Evolutionary conservation across 2,888 invertebrate species (phyloP).

Genomic region (Dynastes grantii): DNA sequence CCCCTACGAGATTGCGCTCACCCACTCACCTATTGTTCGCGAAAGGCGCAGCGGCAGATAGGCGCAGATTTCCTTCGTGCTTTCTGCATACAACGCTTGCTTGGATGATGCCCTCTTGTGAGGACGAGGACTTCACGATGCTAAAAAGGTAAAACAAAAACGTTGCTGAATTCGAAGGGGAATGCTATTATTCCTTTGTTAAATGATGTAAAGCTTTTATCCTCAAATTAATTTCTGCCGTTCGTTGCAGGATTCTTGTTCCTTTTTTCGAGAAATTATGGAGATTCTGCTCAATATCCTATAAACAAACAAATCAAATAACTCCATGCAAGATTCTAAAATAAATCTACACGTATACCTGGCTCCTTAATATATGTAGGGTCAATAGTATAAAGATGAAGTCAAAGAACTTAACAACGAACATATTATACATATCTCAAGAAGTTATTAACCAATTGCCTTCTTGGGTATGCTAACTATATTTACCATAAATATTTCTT

Average conservation of each 20-base stretch:
- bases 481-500: no score
- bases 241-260: neutral
- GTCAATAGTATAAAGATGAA: constrained; percentile 8
- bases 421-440: no score
- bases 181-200: constrained; percentile 13
- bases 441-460: no score
- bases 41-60: constrained; percentile 12
- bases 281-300: neutral
- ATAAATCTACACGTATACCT: constrained; percentile 16
- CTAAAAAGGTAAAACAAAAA: neutral
- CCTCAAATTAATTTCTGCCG: constrained; percentile 4
- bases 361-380: neutral
- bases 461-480: no score
- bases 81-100: neutral
- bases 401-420: constrained; percentile 1
- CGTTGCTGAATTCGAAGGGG: neutral
- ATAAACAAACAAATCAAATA: constrained; percentile 11
- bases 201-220: constrained; percentile 16
- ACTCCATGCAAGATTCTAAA: neutral
- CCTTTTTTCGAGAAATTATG: neutral
- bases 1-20: constrained; percentile 54
- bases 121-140: neutral
- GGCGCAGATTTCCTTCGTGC: constrained; percentile 30
- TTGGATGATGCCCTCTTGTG: constrained; percentile 14
- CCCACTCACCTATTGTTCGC: constrained; percentile 61